Conservation (phyloP, 2,888 invertebrate genomes). For the Meloe dianella region DNA sequence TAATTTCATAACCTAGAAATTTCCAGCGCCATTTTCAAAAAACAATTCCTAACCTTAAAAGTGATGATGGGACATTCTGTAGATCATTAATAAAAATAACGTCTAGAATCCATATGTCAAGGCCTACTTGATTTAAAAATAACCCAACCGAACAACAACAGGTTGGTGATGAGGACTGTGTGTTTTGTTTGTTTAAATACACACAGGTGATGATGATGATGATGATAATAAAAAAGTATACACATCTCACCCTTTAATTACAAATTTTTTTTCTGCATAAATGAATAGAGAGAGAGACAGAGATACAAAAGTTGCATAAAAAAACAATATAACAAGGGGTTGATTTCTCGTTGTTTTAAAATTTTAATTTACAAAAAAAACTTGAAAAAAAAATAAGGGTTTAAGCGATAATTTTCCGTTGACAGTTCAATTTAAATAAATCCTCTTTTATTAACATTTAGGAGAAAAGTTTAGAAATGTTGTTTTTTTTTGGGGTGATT, state of each 20-base stretch:
- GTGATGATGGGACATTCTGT: not conserved
- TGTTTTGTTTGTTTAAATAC: not conserved
- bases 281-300: not conserved
- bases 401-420: not conserved
- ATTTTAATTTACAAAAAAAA: too few relatives aligned
- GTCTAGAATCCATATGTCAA: constrained; percentile 2
- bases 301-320: not conserved
- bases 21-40: too few relatives aligned
- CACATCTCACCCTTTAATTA: not conserved
- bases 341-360: not conserved
- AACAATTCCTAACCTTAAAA: too few relatives aligned
- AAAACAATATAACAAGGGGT: not conserved
- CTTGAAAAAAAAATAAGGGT: too few relatives aligned
- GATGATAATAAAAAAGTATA: not conserved
- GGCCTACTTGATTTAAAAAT: constrained; percentile 6
- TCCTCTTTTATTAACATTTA: not conserved
- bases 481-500: too few relatives aligned
- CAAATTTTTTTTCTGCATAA: not conserved
- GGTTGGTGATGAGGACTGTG: not conserved
- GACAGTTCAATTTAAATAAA: not conserved
- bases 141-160: not conserved
- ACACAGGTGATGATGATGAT: not conserved
- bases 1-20: not conserved
- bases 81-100: not conserved
- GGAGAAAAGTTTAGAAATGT: too few relatives aligned